Conservation (phyloP, 1,140 invertebrate species). For the Bombus soroeensis region DNA sequence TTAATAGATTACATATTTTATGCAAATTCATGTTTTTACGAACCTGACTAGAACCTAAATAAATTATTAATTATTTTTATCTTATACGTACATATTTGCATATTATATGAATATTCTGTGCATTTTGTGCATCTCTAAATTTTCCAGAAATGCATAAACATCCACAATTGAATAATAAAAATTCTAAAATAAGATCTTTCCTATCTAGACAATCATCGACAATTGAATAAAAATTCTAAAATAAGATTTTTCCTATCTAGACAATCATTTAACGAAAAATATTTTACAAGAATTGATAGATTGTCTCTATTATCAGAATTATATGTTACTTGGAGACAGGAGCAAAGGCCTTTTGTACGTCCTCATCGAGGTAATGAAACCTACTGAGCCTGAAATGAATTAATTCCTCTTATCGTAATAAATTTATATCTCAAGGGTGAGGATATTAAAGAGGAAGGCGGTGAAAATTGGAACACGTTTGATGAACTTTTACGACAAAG, state of each 20-base stretch:
- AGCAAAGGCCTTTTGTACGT: conserved; percentile 55
- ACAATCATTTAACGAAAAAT: conserved; percentile 53
- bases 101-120: too few relatives aligned
- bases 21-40: too few relatives aligned
- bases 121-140: neutral
- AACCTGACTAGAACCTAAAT: too few relatives aligned
- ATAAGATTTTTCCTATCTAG: conserved; percentile 28
- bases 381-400: neutral
- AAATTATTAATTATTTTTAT: too few relatives aligned
- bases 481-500: conserved; percentile 31
- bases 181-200: neutral
- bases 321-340: conserved; percentile 42
- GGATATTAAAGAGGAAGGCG: conserved; percentile 3
- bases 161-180: rapidly evolving
- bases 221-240: too few relatives aligned
- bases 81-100: too few relatives aligned
- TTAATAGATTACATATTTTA: too few relatives aligned
- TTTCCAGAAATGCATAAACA: neutral
- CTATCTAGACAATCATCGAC: conserved; percentile 52
- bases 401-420: neutral
- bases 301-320: conserved; percentile 64
- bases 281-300: conserved; percentile 45
- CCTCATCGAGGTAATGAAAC: conserved; percentile 48
- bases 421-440: conserved; percentile 17
- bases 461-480: conserved; percentile 32